These are phyloP conservation scores for Drosophila nr. perissopoda DNA, from an alignment of 2,888 invertebrate genomes.

Conservation along the genomic window DNA sequence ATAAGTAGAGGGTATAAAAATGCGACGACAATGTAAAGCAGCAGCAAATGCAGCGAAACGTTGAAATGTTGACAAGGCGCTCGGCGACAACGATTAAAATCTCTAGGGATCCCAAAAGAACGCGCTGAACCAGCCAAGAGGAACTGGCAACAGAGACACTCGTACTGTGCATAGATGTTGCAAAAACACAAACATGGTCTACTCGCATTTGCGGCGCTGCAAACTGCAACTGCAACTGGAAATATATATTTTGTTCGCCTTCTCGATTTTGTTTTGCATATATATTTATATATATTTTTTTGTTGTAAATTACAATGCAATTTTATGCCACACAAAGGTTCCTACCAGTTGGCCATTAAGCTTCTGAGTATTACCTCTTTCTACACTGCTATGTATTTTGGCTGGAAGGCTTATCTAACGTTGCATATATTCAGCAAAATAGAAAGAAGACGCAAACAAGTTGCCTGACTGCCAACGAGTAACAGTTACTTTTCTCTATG, in stretches of 20 bases:
- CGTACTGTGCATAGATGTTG: constrained; percentile 38
- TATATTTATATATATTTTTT: constrained; percentile 26
- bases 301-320: constrained; percentile 78
- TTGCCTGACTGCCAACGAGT: constrained; percentile 64
- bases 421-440: constrained; percentile 60
- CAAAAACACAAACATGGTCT: constrained; percentile 27
- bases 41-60: constrained; percentile 69
- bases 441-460: constrained; percentile 76
- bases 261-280: constrained; percentile 22
- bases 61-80: constrained; percentile 75
- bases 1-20: constrained; percentile 38
- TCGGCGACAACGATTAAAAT: constrained; percentile 80
- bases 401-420: constrained; percentile 31
- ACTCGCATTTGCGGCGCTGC: constrained; percentile 34
- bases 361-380: background rate
- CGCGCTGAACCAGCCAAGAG: constrained; percentile 33
- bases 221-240: constrained; percentile 26
- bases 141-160: constrained; percentile 22
- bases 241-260: constrained; percentile 18
- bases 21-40: constrained; percentile 79
- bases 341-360: constrained; percentile 69
- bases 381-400: constrained; percentile 28
- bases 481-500: constrained; percentile 73
- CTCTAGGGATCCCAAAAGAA: constrained; percentile 71
- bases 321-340: constrained; percentile 76